Conservation (phyloP, 2,888 invertebrate genomes). For the Watsonalla cultraria region DNA sequence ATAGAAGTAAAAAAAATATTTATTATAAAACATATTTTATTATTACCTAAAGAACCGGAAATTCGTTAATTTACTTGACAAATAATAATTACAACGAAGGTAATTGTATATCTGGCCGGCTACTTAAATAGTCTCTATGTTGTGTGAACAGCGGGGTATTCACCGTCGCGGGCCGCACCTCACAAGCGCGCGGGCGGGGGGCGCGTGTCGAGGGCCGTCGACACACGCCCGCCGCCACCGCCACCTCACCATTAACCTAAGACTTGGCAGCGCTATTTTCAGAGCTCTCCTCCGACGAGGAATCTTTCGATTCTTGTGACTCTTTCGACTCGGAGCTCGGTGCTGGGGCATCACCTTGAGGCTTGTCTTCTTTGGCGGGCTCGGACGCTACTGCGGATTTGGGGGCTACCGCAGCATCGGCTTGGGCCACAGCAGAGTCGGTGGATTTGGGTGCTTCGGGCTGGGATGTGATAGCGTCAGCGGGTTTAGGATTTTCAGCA, state of each 20-base stretch:
- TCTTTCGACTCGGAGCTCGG: conserved; percentile 40
- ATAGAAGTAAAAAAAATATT: conserved; percentile 26
- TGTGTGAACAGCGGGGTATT: conserved; percentile 56
- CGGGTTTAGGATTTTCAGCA: neutral
- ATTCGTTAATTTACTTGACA: conserved; percentile 75
- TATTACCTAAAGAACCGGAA: conserved; percentile 73
- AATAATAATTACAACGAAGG: conserved; percentile 70
- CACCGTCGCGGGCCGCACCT: conserved; percentile 17
- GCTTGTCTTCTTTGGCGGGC: conserved; percentile 14
- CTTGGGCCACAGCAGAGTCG: no score
- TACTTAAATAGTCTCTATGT: conserved; percentile 75
- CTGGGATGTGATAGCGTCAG: no score
- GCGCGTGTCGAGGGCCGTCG: conserved; percentile 74
- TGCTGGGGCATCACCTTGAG: conserved; percentile 34
- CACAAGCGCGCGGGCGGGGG: conserved; percentile 48
- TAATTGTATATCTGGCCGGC: conserved; percentile 61
- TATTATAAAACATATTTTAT: conserved; percentile 66
- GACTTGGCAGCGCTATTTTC: conserved; percentile 41
- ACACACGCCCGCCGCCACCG: conserved; percentile 70
- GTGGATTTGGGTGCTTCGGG: no score
- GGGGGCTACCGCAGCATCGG: no score
- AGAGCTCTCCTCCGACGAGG: conserved; percentile 42
- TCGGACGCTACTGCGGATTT: no score
- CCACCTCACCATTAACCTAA: conserved; percentile 46
- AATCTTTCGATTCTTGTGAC: conserved; percentile 31